phyloP scores from a whole-genome alignment of 2,888 invertebrate genomes.

The Mythimna albipuncta region DNA sequence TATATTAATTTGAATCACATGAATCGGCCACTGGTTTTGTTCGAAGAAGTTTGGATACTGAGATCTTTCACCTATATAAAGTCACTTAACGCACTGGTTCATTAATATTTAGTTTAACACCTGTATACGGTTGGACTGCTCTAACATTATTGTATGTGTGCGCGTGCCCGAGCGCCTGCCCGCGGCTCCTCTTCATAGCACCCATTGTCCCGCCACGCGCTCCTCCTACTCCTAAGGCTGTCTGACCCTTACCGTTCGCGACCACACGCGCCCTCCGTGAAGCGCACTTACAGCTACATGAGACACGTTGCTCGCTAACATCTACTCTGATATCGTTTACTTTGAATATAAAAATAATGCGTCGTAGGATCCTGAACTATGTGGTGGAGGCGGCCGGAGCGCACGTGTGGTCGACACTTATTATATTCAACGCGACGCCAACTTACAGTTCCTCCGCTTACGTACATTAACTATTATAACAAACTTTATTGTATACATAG shows the following conservation, averaged over 20 bases:
- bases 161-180: slow-evolving; percentile 55
- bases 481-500: slow-evolving; percentile 67
- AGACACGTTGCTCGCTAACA: slow-evolving; percentile 68
- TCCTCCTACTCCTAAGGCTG: slow-evolving; percentile 72
- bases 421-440: slow-evolving; percentile 56
- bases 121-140: slow-evolving; percentile 72
- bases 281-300: slow-evolving; percentile 30
- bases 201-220: slow-evolving; percentile 72
- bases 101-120: slow-evolving; percentile 67
- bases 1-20: slow-evolving; percentile 82
- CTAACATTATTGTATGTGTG: slow-evolving; percentile 65
- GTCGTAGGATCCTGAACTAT: slow-evolving; percentile 50
- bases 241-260: slow-evolving; percentile 73
- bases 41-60: slow-evolving; percentile 86
- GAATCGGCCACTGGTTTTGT: slow-evolving; percentile 89
- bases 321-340: slow-evolving; percentile 77
- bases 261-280: slow-evolving; percentile 69
- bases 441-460: slow-evolving; percentile 61
- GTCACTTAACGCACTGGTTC: slow-evolving; percentile 78
- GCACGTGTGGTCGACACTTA: slow-evolving; percentile 62
- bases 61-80: slow-evolving; percentile 83
- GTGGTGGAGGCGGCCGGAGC: slow-evolving; percentile 53
- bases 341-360: slow-evolving; percentile 83
- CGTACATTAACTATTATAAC: slow-evolving; percentile 62
- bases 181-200: slow-evolving; percentile 83